Base-by-base conservation (phyloP, 1,140 invertebrate genomes). In the Helicoverpa armigera region DNA sequence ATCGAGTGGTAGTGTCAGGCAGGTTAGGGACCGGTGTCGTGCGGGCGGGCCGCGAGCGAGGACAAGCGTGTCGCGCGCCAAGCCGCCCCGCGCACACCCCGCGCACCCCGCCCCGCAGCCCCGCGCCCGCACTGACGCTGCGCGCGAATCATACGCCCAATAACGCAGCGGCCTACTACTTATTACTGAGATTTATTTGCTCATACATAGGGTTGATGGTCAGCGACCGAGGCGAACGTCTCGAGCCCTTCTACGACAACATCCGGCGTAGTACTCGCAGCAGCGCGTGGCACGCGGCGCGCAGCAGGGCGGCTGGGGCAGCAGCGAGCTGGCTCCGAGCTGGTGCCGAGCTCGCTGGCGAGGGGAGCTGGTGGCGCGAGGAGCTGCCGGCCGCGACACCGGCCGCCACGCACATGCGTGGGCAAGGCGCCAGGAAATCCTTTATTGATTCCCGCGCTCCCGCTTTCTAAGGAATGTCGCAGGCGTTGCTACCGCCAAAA, bases 361-460 rank as follows among this genome's bases (percentile, higher is more conserved):
- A 16, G 14, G 48, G 70, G 77, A 48, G 79, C 50, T 80, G 70
- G 70, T 58, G 60, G 56, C 70, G 65, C 51, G 78, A 77, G 65
- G 53, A 72, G 58, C 18, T 70, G 80, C 56, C 48, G 50, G 23
- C 79, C 58, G 77, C 73, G 82, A 80, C 70, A 63, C 82, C 76
- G 77, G 70, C 50, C 85, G 90, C 88, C 88, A 94, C 93, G 93
- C 93, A 94, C 93, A 94, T 94, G 93, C 93, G 93, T 94, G 90
- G 92, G 92, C 93, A 93, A 84, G 89, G 87, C 91, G 91, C 92
- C 93, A 94, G 92, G 89, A 94, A 94, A 94, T 94, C 92, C 92
- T 93, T 94, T 94, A 94, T 94, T 92, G 93, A 94, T 94, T 94
- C 93, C 93, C 92, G 92, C 92, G 90, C 91, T 92, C 88, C 88